A percentile compares a stretch with the other conserved stretches of the same genome.
These are phyloP conservation scores for Cacatua alba DNA, from an alignment of 2,113 vertebrate species.

Conservation along the genomic window DNA sequence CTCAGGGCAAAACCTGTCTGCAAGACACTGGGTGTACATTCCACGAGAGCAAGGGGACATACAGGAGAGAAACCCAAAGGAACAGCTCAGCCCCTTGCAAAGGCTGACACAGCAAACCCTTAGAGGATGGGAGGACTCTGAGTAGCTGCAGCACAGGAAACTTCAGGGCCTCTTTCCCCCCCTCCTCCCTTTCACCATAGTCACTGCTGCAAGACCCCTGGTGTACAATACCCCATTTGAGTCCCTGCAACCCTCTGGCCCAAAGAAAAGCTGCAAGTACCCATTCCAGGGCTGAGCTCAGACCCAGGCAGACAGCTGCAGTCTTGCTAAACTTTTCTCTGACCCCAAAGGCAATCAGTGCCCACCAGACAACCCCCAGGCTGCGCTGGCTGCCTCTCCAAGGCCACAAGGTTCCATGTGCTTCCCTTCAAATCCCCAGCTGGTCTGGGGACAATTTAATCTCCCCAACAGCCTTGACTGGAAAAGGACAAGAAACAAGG, in stretches of 20 bases:
- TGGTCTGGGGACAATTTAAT: not conserved
- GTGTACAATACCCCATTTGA: not conserved
- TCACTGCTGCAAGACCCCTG: not conserved
- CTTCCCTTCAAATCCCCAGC: not conserved
- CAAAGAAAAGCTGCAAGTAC: not conserved
- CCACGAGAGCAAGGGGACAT: not conserved
- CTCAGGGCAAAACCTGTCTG: not conserved
- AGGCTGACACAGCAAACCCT: not conserved
- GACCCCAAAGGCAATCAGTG: not conserved
- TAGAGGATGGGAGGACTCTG: not conserved
- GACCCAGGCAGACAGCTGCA: not conserved
- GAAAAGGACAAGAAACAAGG: not conserved
- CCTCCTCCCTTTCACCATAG: not conserved
- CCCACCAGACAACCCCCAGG: not conserved
- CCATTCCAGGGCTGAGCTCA: not conserved
- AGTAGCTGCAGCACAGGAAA: not conserved
- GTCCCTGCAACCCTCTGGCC: not conserved
- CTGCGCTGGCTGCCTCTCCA: not conserved
- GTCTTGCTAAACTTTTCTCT: not conserved
- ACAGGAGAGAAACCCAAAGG: not conserved
- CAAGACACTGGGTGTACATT: not conserved
- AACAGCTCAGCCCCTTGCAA: not conserved
- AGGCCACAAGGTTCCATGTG: not conserved
- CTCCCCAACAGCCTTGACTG: not conserved
- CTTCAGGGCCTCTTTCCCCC: not conserved